Evolutionary conservation across 2,797 vertebrate genomes (phyloP), one percentile per base, ranked within the genome.

Genomic region (Micrastur ruficollis): DNA sequence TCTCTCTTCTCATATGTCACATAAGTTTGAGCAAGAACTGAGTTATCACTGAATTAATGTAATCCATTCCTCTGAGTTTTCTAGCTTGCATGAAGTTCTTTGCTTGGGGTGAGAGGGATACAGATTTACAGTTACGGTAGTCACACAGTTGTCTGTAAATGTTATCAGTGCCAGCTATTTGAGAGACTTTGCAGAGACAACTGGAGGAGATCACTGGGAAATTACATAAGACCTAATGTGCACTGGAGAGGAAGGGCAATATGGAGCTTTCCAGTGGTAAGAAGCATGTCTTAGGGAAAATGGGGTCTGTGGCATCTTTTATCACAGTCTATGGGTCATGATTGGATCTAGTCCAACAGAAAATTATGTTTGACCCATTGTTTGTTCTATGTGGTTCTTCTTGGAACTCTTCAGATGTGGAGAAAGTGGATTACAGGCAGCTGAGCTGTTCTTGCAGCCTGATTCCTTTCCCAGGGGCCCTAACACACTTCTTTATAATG

Each of bases 21-120:
- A 71, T 49, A 92, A 82, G n/a, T 92, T 85, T 71, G 78, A 97
- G 89, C 34, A 89, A 90, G 52, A 63, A 71, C 71, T 36, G 56
- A 71, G 44, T 89, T 86, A 92, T 82, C 2, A 1, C 49, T 80
- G 67, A 71, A 42, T 73, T 96, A 78, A 78, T 84, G 59, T 56
- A 80, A 84, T 80, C 71, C 55, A 63, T 84, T 89, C 68, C 63
- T 92, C 36, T 78, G 42, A 49, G 10, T 93, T 95, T 89, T 66
- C 55, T 82, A 90, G 36, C 13, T 82, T 84, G 59, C 44, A 70
- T 59, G 47, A 70, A 32, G 52, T 79, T 59, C 31, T 91, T 90
- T 91, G 25, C 81, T 84, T 89, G 49, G 80, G 25, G 16, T 63
- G 29, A 82, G 82, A 40, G 22, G 18, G 47, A 81, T 59, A 22